Base-by-base conservation (phyloP, 2,888 invertebrate genomes). In the Copidosoma aretas region DNA sequence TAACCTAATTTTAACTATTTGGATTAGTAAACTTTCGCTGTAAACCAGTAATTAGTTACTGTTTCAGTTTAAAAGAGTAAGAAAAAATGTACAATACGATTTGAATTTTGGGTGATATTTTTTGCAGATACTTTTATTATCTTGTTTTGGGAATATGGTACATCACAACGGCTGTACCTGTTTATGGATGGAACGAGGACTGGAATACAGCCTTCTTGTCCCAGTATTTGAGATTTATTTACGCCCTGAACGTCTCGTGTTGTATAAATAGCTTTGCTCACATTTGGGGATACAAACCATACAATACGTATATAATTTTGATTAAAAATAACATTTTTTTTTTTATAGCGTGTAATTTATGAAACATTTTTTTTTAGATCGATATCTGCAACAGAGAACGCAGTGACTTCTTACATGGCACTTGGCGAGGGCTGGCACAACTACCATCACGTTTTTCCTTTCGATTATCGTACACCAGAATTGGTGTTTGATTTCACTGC, bases 81-180 rank as follows among this genome's bases (percentile, higher is more conserved):
- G 15, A 43, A 43, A 43, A 43, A 12, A 43, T 12, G 10, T 43
- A 15, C 12, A 43, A 43, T 10, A 43, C 15, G 15, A 12, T 15
- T 43, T 10, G 15, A 43, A 43, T 43, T 43, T 43, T 43, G 49
- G 3, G 4, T 49, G 17, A n/a, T 49, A 3, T 4, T 49, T n/a
- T 49, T n/a, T 49, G 49, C 49, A 49, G 49, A 49, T 49, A 49
- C 49, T 49, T n/a, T 19, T 49, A n/a, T 49, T 19, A 15, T n/a
- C 10, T 49, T 4, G 49, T 49, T 19, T n/a, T 49, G 19, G 15
- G 3, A 49, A 49, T 49, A 49, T n/a, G 19, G 15, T 49, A n/a
- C 15, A 49, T 19, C 49, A 49, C 49, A 15, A 49, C 19, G 4
- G 15, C 49, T 4, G 19, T 49, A 10, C 49, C 49, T 10, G 19